Conservation (phyloP, 2,888 invertebrate genomes). For the Amiota mariae region DNA sequence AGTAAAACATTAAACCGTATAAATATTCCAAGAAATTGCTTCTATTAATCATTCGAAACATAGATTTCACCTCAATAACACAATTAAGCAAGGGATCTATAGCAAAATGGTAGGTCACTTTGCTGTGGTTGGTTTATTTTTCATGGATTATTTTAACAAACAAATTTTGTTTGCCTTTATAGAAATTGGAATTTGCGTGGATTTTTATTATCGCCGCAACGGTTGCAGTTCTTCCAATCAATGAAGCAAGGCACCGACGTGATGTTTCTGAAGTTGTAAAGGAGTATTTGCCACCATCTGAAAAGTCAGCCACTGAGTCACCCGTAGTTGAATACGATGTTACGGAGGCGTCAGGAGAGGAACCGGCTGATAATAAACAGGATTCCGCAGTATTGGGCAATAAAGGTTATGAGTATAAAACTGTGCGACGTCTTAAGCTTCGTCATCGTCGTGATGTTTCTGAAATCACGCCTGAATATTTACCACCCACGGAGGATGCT, state of each 20-base stretch:
- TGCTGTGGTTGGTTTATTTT: neutral
- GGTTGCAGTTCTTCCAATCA: conserved; percentile 66
- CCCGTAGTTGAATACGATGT: conserved; percentile 45
- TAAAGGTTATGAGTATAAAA: conserved; percentile 62
- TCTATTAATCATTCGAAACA: conserved; percentile 64
- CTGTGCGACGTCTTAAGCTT: conserved; percentile 60
- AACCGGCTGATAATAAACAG: conserved; percentile 39
- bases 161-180: conserved; percentile 28
- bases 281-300: conserved; percentile 60
- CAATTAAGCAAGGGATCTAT: conserved; percentile 61
- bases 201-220: conserved; percentile 62
- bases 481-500: conserved; percentile 44
- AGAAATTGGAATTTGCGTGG: conserved; percentile 62
- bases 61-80: conserved; percentile 62
- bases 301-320: conserved; percentile 46
- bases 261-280: conserved; percentile 60
- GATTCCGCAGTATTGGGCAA: conserved; percentile 50
- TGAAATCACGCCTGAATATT: conserved; percentile 43
- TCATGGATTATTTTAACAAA: neutral
- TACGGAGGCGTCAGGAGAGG: conserved; percentile 44
- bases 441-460: conserved; percentile 60
- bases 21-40: conserved; percentile 64
- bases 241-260: conserved; percentile 65
- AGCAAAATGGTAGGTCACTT: conserved; percentile 55
- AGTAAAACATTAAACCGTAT: conserved; percentile 62